phyloP scores from a whole-genome alignment of 1,140 invertebrate species.

The Drosophila kepulauana region DNA sequence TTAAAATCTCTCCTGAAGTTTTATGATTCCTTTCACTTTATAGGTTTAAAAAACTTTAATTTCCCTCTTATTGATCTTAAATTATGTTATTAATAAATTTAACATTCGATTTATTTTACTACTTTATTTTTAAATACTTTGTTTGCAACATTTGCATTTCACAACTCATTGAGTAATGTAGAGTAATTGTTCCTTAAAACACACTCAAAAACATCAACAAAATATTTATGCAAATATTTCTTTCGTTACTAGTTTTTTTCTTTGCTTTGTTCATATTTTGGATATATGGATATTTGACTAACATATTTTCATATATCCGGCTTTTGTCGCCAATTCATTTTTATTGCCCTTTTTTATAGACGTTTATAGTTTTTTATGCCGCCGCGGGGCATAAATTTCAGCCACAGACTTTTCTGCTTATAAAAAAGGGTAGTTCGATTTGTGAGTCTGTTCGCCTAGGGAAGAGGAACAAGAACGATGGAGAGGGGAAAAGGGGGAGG shows the following conservation, averaged over 20 bases:
- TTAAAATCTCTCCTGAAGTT: no score
- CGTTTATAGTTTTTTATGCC: slow-evolving; percentile 79
- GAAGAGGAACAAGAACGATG: neutral
- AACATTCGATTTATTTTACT: no score
- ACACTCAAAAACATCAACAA: neutral
- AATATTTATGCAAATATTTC: neutral
- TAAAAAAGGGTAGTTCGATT: slow-evolving; percentile 75
- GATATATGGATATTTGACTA: slow-evolving; percentile 54
- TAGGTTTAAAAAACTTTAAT: no score
- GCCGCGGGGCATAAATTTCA: slow-evolving; percentile 66
- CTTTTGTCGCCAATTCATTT: slow-evolving; percentile 75
- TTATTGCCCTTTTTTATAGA: slow-evolving; percentile 79
- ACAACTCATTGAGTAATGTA: no score
- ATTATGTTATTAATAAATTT: no score
- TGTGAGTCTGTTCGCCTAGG: slow-evolving; percentile 7
- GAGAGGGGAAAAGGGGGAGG: neutral
- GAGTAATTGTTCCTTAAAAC: neutral
- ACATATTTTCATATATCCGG: slow-evolving; percentile 82
- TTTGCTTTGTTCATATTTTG: neutral
- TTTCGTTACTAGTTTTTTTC: slow-evolving; percentile 4
- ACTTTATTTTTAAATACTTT: no score
- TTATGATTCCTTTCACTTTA: no score
- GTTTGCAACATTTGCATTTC: no score
- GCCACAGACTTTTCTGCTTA: slow-evolving; percentile 25
- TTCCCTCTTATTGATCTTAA: no score